Evolutionary conservation across 1,140 invertebrate species (phyloP), one percentile per base, ranked within the genome.

Genomic region (Nasonia vitripennis): DNA sequence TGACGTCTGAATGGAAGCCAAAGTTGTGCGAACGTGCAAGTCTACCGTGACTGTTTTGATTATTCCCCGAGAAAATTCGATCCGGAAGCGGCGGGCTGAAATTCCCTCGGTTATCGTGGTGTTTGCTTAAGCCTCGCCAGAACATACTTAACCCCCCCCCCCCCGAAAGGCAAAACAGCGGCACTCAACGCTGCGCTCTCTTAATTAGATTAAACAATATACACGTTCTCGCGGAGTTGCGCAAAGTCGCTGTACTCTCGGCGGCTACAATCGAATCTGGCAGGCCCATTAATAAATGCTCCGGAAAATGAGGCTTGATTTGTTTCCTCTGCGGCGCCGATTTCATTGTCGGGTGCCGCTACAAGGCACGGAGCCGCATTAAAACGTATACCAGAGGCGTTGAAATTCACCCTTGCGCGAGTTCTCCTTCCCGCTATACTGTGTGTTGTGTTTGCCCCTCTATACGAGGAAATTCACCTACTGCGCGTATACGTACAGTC

Each of bases 301-400:
- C 37, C 37, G 73, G 73, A 71, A 75, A 45, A 34, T 37, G 20
- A 37, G 45, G 73, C 73, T 75, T 75, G 73, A 75, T 75, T 75
- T 45, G 73, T 75, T 41, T 75, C 37, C 73, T 75, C 73, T 20
- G 55, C 17, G 55, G 37, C 73, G 3, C 34, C 34, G 12, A 37
- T 37, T 75, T 75, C 34, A 75, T 45, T 75, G 73, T 75, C 55
- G 55, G 6, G 55, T 3, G 20, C 17, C 17, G 55, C 55, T 62
- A n/a, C 55, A 62, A 62, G 55, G 55, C 20, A 62, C 20, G 55
- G 4, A 20, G n/a, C 20, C 55, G 55, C 73, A 75, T 75, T 45
- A 75, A 75, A 34, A 10, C 73, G 17, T 75, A 45, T 45, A n/a
- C 34, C 7, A 11, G 31, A 71, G 31, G 27, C 14, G 2, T 3